Percentiles rank a stretch among this genome's conserved stretches.
Conservation (phyloP, 2,113 vertebrate species). For the Labeo rohita region DNA sequence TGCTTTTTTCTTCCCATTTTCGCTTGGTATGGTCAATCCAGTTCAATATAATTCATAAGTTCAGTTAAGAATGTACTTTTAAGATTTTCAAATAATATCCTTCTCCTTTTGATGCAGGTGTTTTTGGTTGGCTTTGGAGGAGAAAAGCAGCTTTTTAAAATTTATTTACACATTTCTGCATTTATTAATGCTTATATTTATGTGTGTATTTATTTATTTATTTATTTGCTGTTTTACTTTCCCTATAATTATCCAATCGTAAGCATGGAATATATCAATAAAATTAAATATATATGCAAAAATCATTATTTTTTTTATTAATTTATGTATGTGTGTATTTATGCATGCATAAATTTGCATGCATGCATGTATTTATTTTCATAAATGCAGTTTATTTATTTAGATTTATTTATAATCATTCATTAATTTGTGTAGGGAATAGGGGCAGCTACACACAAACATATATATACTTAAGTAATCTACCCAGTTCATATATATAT, state of each 20-base stretch:
- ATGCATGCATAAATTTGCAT: not conserved
- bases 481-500: too few relatives aligned
- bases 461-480: too few relatives aligned
- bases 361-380: not conserved
- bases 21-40: not conserved
- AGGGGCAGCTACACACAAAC: not conserved
- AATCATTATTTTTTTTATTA: not conserved
- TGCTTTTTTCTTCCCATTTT: not conserved
- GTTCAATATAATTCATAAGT: not conserved
- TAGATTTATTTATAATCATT: too few relatives aligned
- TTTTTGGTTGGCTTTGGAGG: not conserved
- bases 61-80: not conserved
- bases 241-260: not conserved
- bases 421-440: not conserved
- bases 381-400: too few relatives aligned
- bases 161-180: not conserved
- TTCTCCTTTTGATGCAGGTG: not conserved
- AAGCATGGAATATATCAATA: not conserved
- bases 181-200: not conserved
- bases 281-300: not conserved
- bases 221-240: not conserved
- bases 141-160: not conserved
- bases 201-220: not conserved
- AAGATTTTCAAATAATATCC: not conserved
- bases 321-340: not conserved